phyloP scores from a whole-genome alignment of 2,113 vertebrate genomes.

The Sterrhoptilus dennistouni region DNA sequence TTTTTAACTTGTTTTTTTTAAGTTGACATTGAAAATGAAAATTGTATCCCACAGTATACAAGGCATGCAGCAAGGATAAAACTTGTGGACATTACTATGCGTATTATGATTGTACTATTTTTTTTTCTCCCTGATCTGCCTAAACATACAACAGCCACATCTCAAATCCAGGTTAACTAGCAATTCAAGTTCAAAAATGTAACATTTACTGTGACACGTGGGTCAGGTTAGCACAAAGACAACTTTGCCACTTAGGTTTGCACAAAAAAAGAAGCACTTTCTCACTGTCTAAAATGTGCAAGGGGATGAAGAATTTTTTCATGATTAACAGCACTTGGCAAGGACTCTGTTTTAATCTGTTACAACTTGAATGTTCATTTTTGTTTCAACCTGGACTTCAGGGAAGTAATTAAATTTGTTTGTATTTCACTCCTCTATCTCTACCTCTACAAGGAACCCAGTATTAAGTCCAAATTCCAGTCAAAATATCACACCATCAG shows the following conservation, averaged over 20 bases:
- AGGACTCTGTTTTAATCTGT: neutral
- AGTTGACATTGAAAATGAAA: neutral
- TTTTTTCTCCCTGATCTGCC: rapidly evolving
- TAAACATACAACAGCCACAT: neutral
- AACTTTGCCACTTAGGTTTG: neutral
- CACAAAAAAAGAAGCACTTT: neutral
- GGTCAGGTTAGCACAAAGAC: neutral
- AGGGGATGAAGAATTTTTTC: neutral
- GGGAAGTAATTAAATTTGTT: neutral
- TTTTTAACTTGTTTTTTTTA: neutral
- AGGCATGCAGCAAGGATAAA: neutral
- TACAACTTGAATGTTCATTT: neutral
- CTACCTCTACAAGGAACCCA: neutral
- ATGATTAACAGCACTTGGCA: neutral
- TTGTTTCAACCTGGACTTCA: neutral
- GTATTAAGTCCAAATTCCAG: neutral
- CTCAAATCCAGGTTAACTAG: neutral
- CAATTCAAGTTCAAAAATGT: neutral
- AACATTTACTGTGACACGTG: neutral
- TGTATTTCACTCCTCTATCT: neutral
- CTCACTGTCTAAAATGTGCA: neutral
- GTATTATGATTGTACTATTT: neutral
- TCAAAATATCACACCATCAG: neutral
- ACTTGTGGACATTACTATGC: neutral
- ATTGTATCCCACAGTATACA: neutral